phyloP scores from a whole-genome alignment of 1,140 invertebrate species.

The Ptiloglossa arizonensis region DNA sequence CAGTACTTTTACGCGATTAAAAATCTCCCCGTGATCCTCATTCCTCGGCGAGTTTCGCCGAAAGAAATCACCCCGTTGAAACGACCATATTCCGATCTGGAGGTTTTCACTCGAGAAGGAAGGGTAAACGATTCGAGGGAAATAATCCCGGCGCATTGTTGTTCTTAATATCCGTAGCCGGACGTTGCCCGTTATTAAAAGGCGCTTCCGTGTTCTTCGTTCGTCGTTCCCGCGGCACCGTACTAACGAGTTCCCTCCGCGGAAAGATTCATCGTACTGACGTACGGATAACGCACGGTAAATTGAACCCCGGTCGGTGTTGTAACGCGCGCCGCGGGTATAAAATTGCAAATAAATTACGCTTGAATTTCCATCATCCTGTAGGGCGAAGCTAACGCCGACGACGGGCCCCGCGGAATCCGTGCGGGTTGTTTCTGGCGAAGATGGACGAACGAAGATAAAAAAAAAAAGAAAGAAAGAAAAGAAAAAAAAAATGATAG shows the following conservation, averaged over 20 bases:
- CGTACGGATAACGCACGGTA: constrained; percentile 50
- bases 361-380: constrained; percentile 62
- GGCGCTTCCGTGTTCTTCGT: constrained; percentile 10
- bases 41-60: too few species aligned
- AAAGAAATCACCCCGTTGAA: too few species aligned
- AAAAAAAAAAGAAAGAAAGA: background rate
- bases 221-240: background rate
- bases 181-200: constrained; percentile 33
- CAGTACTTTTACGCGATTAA: too few species aligned
- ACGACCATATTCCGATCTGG: too few species aligned
- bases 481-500: background rate
- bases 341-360: constrained; percentile 71
- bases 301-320: constrained; percentile 59
- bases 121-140: too few species aligned
- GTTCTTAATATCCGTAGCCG: background rate
- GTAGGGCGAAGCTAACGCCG: constrained; percentile 1
- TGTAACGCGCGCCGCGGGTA: constrained; percentile 22
- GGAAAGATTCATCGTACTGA: constrained; percentile 53
- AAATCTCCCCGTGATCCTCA: too few species aligned
- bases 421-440: background rate
- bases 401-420: background rate
- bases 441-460: background rate
- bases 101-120: too few species aligned
- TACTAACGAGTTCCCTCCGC: constrained; percentile 44
- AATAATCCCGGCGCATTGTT: too few species aligned